phyloP scores from a whole-genome alignment of 2,888 invertebrate species.

The Chrysopilus asiliformis region DNA sequence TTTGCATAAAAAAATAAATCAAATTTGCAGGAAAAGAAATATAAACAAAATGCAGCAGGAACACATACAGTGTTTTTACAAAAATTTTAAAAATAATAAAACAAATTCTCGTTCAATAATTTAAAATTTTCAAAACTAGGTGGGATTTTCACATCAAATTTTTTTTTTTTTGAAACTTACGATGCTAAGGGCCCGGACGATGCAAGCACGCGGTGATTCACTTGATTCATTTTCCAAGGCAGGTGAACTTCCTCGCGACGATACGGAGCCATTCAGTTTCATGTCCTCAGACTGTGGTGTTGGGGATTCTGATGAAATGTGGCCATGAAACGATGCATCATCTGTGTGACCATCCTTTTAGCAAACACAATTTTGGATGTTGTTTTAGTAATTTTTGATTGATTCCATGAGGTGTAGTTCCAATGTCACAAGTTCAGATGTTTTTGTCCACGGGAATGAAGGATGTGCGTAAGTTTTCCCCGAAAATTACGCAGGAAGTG shows the following conservation, averaged over 20 bases:
- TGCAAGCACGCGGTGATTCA: constrained; percentile 23
- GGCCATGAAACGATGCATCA: constrained; percentile 29
- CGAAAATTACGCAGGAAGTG: too few relatives aligned
- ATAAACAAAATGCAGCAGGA: constrained; percentile 1
- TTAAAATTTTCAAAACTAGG: background rate
- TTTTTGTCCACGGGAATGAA: too few relatives aligned
- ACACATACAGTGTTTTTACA: too few relatives aligned
- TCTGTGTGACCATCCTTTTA: constrained; percentile 28
- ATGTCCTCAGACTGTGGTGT: constrained; percentile 25
- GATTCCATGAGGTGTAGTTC: too few relatives aligned
- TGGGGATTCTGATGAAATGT: constrained; percentile 27
- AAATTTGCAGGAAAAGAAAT: constrained; percentile 2
- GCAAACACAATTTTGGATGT: too few relatives aligned
- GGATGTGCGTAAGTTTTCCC: too few relatives aligned
- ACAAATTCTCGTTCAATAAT: background rate
- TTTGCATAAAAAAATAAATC: background rate
- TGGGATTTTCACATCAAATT: too few relatives aligned
- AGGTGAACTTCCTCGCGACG: constrained; percentile 34
- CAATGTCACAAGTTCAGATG: too few relatives aligned
- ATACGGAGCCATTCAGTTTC: constrained; percentile 29
- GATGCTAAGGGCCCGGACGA: constrained; percentile 35
- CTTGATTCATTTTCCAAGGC: constrained; percentile 21
- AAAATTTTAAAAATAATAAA: background rate
- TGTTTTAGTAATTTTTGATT: too few relatives aligned
- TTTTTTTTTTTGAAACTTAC: too few relatives aligned